phyloP scores from a whole-genome alignment of 2,797 vertebrate genomes.

The Thalassophryne amazonica region DNA sequence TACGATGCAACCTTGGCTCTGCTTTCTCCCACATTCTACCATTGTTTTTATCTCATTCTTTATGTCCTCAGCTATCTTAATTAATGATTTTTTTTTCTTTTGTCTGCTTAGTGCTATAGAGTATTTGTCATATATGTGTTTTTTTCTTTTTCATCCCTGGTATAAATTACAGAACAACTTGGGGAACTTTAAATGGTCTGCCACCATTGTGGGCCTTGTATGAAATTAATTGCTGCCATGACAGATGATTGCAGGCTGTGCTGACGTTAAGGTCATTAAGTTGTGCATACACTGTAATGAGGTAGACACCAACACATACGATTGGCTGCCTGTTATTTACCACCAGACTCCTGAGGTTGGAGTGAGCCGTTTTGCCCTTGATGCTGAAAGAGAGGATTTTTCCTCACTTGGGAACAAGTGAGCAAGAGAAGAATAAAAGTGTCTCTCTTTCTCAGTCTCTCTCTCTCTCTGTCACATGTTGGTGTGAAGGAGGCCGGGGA shows the following conservation, averaged over 20 bases:
- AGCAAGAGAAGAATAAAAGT: slow-evolving; percentile 41
- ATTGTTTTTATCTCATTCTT: slow-evolving; percentile 17
- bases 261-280: slow-evolving; percentile 80
- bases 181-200: slow-evolving; percentile 70
- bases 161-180: slow-evolving; percentile 65
- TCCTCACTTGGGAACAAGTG: slow-evolving; percentile 39
- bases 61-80: slow-evolving; percentile 53
- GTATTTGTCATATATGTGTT: slow-evolving; percentile 59
- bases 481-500: slow-evolving; percentile 12
- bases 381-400: slow-evolving; percentile 53
- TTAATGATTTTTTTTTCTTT: slow-evolving; percentile 60
- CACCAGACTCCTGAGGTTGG: slow-evolving; percentile 74
- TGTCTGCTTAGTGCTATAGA: slow-evolving; percentile 58
- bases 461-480: slow-evolving; percentile 1
- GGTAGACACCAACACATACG: slow-evolving; percentile 71
- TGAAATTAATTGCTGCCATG: slow-evolving; percentile 78
- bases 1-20: slow-evolving; percentile 67
- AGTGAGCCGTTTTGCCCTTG: slow-evolving; percentile 63
- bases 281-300: slow-evolving; percentile 78
- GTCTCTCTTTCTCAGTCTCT: neutral
- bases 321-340: slow-evolving; percentile 85
- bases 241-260: slow-evolving; percentile 71
- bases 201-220: slow-evolving; percentile 59
- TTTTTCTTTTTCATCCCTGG: slow-evolving; percentile 24
- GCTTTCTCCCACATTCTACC: slow-evolving; percentile 19